Conservation (phyloP, 2,113 vertebrate genomes). For the Gopherus evgoodei region DNA sequence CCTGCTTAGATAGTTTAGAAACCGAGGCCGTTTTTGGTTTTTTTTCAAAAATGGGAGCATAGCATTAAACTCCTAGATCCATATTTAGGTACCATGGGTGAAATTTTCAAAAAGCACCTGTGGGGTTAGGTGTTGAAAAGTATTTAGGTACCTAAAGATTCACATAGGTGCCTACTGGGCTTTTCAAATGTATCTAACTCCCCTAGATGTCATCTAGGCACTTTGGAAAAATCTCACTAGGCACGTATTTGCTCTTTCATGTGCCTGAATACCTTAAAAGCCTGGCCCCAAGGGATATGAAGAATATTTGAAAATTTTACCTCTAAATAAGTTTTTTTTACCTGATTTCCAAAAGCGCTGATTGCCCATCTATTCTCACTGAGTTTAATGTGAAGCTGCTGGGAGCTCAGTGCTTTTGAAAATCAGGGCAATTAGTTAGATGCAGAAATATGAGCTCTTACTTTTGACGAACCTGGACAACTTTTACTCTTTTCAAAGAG, state of each 20-base stretch:
- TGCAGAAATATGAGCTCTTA: not conserved
- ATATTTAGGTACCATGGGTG: no score
- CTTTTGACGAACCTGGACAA: not conserved
- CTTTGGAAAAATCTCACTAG: fast-evolving
- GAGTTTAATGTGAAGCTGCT: not conserved
- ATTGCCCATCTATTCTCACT: fast-evolving
- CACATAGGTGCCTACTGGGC: fast-evolving
- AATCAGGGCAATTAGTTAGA: not conserved
- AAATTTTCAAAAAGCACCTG: not conserved
- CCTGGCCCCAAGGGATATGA: not conserved
- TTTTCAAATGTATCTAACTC: not conserved
- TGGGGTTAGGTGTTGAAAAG: not conserved
- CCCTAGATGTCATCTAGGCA: not conserved
- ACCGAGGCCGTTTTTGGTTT: no score
- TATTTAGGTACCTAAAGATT: not conserved
- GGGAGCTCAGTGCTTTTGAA: not conserved
- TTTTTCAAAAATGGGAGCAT: no score
- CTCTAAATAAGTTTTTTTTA: not conserved
- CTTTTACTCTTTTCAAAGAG: not conserved
- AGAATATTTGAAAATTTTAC: not conserved
- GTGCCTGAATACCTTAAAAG: not conserved
- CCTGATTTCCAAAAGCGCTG: not conserved
- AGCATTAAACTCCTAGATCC: no score
- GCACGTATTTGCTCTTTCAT: not conserved
- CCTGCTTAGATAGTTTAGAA: not conserved